Evolutionary conservation across 2,888 invertebrate genomes (phyloP).

Genomic region (Odontocolon sp.): DNA sequence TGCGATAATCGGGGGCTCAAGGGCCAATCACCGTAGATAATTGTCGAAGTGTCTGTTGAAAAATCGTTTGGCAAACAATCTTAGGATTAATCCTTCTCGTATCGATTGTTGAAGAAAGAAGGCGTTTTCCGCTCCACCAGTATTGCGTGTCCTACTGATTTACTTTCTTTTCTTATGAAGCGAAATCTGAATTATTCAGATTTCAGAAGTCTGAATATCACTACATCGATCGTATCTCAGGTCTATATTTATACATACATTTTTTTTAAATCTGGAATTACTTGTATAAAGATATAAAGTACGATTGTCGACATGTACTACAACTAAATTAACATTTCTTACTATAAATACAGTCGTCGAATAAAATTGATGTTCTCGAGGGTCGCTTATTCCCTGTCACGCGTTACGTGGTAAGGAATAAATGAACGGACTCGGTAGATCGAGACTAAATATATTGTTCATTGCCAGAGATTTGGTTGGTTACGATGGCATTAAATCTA

Average conservation of each 20-base stretch:
- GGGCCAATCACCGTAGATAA: constrained; percentile 69
- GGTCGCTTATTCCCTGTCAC: constrained; percentile 57
- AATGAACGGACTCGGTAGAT: constrained; percentile 35
- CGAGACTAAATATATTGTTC: constrained; percentile 25
- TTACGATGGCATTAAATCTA: no score
- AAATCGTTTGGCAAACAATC: constrained; percentile 74
- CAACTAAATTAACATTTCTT: constrained; percentile 40
- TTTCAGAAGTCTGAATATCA: no score
- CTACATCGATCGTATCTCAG: constrained; percentile 3
- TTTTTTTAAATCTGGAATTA: not conserved
- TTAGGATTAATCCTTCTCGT: constrained; percentile 68
- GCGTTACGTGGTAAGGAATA: constrained; percentile 55
- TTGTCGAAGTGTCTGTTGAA: constrained; percentile 68
- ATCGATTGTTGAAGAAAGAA: not conserved
- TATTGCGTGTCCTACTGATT: not conserved
- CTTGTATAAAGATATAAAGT: not conserved
- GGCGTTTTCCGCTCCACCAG: not conserved
- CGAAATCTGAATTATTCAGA: no score
- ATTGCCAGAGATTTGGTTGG: constrained; percentile 28
- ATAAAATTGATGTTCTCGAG: constrained; percentile 33
- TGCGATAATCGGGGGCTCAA: constrained; percentile 68
- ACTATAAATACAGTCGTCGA: constrained; percentile 4
- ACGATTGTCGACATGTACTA: not conserved
- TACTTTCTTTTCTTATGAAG: no score
- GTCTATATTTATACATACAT: not conserved